These are phyloP conservation scores for Rhopalosiphum nymphaeae DNA, from an alignment of 2,888 invertebrate genomes.

Conservation along the genomic window DNA sequence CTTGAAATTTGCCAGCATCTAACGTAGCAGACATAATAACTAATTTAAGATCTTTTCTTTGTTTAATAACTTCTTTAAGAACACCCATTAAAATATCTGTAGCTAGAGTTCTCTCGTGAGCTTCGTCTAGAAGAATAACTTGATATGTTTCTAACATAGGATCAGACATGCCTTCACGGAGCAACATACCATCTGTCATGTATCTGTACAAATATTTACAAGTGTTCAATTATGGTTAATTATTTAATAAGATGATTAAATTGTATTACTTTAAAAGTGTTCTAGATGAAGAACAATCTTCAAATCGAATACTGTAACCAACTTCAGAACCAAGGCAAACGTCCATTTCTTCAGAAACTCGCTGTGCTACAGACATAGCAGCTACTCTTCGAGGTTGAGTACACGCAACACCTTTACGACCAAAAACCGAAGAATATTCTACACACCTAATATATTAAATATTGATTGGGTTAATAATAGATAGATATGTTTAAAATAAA, in stretches of 20 bases:
- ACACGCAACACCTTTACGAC: slow-evolving; percentile 89
- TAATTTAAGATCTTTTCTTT: slow-evolving; percentile 91
- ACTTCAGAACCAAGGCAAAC: slow-evolving; percentile 92
- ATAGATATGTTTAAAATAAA: background rate
- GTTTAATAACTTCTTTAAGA: slow-evolving; percentile 94
- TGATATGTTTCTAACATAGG: slow-evolving; percentile 97
- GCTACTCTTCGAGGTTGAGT: slow-evolving; percentile 98
- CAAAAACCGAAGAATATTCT: slow-evolving; percentile 78
- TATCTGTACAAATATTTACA: slow-evolving; percentile 74
- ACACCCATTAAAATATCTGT: slow-evolving; percentile 99
- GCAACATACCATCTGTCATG: slow-evolving; percentile 99
- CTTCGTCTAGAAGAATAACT: slow-evolving; percentile 96
- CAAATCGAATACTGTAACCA: slow-evolving; percentile 97
- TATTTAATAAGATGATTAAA: background rate
- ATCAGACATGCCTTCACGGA: slow-evolving; percentile 99
- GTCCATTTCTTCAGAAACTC: slow-evolving; percentile 99
- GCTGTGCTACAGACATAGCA: slow-evolving; percentile 99
- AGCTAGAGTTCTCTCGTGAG: slow-evolving; percentile 97
- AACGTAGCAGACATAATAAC: slow-evolving; percentile 99
- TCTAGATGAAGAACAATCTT: slow-evolving; percentile 95
- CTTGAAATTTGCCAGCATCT: slow-evolving; percentile 98
- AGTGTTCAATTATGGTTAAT: background rate
- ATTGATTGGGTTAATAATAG: background rate
- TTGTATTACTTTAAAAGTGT: slow-evolving; percentile 86
- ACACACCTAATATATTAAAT: slow-evolving; percentile 74